Conservation (phyloP, 2,888 invertebrate species). For the Nyleta sp. region DNA sequence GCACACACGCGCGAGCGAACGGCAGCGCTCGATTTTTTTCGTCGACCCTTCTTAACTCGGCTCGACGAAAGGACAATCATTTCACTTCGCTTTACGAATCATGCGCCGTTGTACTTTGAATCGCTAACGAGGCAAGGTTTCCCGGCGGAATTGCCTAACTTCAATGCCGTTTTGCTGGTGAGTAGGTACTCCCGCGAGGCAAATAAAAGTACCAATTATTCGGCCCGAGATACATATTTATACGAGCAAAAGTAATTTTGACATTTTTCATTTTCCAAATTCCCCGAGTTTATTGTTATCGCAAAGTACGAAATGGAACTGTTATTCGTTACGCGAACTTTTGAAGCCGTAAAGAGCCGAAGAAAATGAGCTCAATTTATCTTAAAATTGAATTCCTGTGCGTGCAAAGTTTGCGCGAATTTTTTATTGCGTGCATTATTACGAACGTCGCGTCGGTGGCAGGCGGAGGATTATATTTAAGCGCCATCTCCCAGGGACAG, state of each 20-base stretch:
- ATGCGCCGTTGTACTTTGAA: conserved; percentile 47
- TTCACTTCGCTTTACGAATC: conserved; percentile 44
- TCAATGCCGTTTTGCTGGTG: conserved; percentile 53
- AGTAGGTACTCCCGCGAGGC: conserved; percentile 48
- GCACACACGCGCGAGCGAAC: neutral
- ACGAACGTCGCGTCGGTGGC: conserved; percentile 2
- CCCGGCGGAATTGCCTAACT: conserved; percentile 44
- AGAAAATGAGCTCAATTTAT: no score
- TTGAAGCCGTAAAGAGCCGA: no score
- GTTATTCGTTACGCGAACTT: neutral
- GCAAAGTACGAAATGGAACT: neutral
- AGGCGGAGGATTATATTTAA: conserved; percentile 28
- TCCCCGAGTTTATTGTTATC: no score
- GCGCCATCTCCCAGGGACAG: conserved; percentile 20
- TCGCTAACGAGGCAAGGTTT: conserved; percentile 54
- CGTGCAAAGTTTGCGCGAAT: no score
- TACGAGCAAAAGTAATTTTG: conserved; percentile 14
- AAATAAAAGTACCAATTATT: conserved; percentile 61
- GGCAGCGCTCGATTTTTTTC: neutral
- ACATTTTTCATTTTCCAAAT: conserved; percentile 29
- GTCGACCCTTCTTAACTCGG: conserved; percentile 21
- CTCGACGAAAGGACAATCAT: conserved; percentile 37
- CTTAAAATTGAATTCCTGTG: no score
- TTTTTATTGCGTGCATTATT: neutral
- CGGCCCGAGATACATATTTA: conserved; percentile 45